Conservation (phyloP, 2,797 vertebrate species). For the Poecile montanus region DNA sequence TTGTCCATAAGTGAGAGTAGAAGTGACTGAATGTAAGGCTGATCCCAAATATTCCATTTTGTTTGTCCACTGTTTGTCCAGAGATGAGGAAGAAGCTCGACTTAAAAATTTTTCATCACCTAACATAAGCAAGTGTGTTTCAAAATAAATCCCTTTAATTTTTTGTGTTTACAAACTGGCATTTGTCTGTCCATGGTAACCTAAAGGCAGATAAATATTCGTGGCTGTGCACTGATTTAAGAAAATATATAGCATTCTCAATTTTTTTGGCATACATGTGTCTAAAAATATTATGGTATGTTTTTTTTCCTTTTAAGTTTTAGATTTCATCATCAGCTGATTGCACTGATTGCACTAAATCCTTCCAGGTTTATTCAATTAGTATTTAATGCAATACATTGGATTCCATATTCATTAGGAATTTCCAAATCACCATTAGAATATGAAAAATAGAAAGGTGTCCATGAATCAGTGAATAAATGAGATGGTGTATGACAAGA, state of each 20-base stretch:
- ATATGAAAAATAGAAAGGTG: background rate
- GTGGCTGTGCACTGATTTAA: background rate
- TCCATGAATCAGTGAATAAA: background rate
- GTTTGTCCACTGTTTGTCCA: background rate
- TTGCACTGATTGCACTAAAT: background rate
- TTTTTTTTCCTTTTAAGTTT: background rate
- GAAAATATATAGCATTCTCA: background rate
- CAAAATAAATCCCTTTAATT: background rate
- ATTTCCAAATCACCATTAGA: slow-evolving; percentile 2
- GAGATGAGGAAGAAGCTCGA: background rate
- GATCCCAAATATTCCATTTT: background rate
- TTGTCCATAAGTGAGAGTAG: background rate
- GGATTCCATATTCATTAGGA: background rate
- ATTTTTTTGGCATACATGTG: background rate
- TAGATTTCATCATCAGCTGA: background rate
- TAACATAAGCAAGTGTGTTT: background rate
- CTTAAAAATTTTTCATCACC: background rate
- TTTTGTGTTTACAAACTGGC: background rate
- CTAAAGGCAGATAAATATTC: background rate
- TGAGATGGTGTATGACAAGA: background rate
- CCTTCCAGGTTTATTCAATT: background rate
- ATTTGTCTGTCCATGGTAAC: background rate
- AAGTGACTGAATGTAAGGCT: background rate
- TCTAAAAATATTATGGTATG: background rate
- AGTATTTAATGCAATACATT: background rate